phyloP scores from a whole-genome alignment of 2,888 invertebrate species.

The Aphelenchoides bicaudatus region DNA sequence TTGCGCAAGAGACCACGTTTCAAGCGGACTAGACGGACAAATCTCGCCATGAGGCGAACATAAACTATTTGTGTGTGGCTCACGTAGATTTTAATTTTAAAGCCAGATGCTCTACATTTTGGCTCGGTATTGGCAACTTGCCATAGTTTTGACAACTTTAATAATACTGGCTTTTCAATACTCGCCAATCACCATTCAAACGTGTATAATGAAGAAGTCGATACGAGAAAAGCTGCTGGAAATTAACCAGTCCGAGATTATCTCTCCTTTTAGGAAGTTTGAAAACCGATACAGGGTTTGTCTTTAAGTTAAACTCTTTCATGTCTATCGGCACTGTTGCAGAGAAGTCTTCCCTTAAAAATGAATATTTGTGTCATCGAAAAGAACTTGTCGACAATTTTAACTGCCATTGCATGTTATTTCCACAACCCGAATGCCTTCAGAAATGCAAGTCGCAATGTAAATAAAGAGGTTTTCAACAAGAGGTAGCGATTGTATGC shows the following conservation, averaged over 20 bases:
- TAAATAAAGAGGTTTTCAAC: slow-evolving; percentile 37
- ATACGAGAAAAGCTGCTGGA: not conserved
- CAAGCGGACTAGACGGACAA: too few relatives aligned
- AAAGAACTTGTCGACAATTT: slow-evolving; percentile 40
- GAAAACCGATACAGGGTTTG: slow-evolving; percentile 10
- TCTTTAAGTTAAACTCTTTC: not conserved
- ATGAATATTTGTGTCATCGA: slow-evolving; percentile 40
- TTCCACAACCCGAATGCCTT: slow-evolving; percentile 32
- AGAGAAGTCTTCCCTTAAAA: slow-evolving; percentile 10
- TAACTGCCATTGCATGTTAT: slow-evolving; percentile 42
- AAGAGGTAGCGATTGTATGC: slow-evolving; percentile 26
- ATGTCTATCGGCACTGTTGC: slow-evolving; percentile 14
- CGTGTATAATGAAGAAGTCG: not conserved
- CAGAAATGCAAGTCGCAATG: slow-evolving; percentile 25
- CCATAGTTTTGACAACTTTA: too few relatives aligned
- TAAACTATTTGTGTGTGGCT: too few relatives aligned
- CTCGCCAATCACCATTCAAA: too few relatives aligned
- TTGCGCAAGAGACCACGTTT: too few relatives aligned
- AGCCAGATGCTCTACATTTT: too few relatives aligned
- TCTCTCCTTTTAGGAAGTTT: slow-evolving; percentile 10
- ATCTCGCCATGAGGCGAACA: too few relatives aligned
- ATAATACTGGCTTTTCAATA: too few relatives aligned
- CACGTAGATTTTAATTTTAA: too few relatives aligned
- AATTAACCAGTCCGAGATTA: not conserved
- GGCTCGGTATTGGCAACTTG: too few relatives aligned